Base-by-base conservation (phyloP, 23 tunicate genomes). In the Trididemnum clinides region DNA sequence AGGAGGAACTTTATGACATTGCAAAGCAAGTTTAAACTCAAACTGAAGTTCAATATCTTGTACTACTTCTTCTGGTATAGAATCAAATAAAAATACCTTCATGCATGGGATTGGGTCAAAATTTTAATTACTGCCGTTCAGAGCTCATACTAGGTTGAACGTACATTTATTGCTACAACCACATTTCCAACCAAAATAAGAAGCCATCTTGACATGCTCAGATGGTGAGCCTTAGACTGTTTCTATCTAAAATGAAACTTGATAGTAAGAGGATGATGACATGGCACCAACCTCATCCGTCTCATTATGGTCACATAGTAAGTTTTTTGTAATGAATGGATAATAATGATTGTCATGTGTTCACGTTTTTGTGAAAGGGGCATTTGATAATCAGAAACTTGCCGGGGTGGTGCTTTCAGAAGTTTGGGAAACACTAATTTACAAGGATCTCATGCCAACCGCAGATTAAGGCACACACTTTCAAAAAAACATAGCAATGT, bases 61-160 rank as follows among this genome's bases (percentile, higher is more conserved):
- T n/a, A n/a, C n/a, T n/a, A n/a, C n/a, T n/a, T n/a, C n/a, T n/a
- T n/a, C n/a, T n/a, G 87, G 87, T 81, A 83, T 3, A 35, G 71
- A 71, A 71, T 83, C 81, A 74, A 71, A 71, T 64, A 58, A 38
- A 85, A 74, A 75, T 85, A 82, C 54, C 77, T 79, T 63, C 79
- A 82, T 27, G 78, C 66, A 51, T 82, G 51, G 78, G 57, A 82
- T 82, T 28, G 79, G 76, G 86, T 82, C 28, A 82, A 65, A 64
- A n/a, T 70, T 39, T 82, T 65, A 33, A 18, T 82, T 20, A 82
- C 66, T 82, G 86, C 86, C 80, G 66, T 82, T 34, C 81, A 81
- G 36, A 84, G 87, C 81, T 74, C 81, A 74, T 74, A 74, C 81
- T 74, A 20, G 57, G 81, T 74, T 5, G 81, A 74, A 23, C 81